Evolutionary conservation across 2,888 invertebrate genomes (phyloP).

Genomic region (Ptychoptera contaminata): DNA sequence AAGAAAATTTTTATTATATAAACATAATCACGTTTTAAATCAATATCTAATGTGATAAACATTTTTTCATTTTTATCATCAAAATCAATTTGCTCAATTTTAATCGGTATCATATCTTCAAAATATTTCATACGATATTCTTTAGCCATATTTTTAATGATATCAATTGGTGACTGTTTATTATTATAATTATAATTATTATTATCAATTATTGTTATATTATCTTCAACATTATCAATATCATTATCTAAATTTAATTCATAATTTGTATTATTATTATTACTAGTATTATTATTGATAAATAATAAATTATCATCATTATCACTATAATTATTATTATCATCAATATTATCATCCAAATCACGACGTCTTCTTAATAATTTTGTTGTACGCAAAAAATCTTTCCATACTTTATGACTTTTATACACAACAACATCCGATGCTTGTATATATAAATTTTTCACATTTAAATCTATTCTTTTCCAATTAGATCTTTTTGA

Average conservation of each 20-base stretch:
- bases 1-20: conserved; percentile 6
- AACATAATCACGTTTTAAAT: conserved; percentile 4
- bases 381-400: background rate
- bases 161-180: background rate
- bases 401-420: conserved; percentile 2
- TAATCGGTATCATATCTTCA: background rate
- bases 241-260: background rate
- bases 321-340: conserved; percentile 2
- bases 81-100: conserved; percentile 3
- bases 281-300: background rate
- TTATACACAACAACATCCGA: conserved; percentile 6
- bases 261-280: background rate
- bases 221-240: background rate
- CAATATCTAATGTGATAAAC: conserved; percentile 5
- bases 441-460: conserved; percentile 3
- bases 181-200: background rate
- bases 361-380: background rate
- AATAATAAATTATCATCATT: background rate
- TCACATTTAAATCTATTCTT: conserved; percentile 6
- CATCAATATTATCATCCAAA: conserved; percentile 4
- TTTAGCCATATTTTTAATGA: background rate
- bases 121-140: background rate
- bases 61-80: conserved; percentile 6
- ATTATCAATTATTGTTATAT: background rate
- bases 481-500: conserved; percentile 6